A percentile compares a stretch with the other conserved stretches of the same genome.
Evolutionary conservation across 92 coral and sea anemone species (phyloP).

Genomic region (Siderastrea siderea): DNA sequence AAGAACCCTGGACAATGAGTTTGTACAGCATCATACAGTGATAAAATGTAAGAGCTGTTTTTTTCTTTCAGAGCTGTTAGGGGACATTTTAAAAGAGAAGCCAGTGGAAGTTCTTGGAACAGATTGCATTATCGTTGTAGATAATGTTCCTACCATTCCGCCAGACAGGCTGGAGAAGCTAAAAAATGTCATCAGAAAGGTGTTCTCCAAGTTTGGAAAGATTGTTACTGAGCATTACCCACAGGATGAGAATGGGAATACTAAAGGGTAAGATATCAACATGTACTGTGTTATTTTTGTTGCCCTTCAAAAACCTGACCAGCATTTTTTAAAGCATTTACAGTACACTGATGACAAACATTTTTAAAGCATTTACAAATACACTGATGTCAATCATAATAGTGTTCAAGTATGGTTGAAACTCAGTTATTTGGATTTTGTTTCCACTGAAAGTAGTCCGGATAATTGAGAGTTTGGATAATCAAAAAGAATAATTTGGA

Average conservation of each 20-base stretch:
- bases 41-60: not conserved
- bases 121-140: conserved; percentile 91
- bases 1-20: too few species aligned
- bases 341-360: too few species aligned
- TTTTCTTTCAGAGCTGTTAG: conserved; percentile 77
- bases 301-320: not conserved
- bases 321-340: not conserved
- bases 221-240: conserved; percentile 93
- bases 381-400: too few species aligned
- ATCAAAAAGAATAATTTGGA: too few species aligned
- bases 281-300: too few species aligned
- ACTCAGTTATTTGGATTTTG: too few species aligned
- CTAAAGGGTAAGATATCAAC: conserved; percentile 86
- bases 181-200: conserved; percentile 97
- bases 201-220: conserved; percentile 96
- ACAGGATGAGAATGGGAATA: conserved; percentile 79
- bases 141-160: conserved; percentile 92
- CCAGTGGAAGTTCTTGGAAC: conserved; percentile 80
- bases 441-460: too few species aligned
- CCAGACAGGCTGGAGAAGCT: conserved; percentile 93
- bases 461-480: too few species aligned
- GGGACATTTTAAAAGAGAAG: conserved; percentile 79
- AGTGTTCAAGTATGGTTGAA: too few species aligned
- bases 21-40: not conserved
- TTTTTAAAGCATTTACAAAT: too few species aligned